Conservation (phyloP, 2,113 vertebrate genomes). For the Peromyscus californicus region DNA sequence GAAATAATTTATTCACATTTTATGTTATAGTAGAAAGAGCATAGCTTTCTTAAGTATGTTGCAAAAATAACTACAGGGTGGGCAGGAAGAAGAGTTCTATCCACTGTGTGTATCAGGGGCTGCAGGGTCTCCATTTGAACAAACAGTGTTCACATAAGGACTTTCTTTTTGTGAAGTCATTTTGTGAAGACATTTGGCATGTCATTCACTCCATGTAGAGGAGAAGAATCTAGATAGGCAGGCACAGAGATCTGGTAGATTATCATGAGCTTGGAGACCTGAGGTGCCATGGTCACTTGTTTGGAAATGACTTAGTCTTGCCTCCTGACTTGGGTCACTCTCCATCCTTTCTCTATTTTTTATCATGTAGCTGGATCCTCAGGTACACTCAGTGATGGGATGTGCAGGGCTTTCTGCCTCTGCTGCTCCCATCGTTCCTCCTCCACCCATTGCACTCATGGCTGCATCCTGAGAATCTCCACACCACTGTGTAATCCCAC, state of each 20-base stretch:
- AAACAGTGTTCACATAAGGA: background rate
- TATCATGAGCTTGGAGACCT: background rate
- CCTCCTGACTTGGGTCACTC: background rate
- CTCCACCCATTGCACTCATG: too few species aligned
- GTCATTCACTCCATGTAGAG: background rate
- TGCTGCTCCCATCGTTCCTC: background rate
- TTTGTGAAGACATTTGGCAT: background rate
- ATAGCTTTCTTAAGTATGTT: background rate
- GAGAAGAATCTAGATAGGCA: background rate
- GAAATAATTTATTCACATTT: background rate
- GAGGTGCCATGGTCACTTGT: background rate
- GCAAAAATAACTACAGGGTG: background rate
- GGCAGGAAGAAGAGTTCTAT: background rate
- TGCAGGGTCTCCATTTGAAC: too few species aligned
- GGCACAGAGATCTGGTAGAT: background rate
- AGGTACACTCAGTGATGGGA: background rate
- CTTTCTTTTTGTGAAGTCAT: background rate
- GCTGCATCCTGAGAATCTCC: background rate
- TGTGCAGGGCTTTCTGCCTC: background rate
- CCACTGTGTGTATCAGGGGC: background rate
- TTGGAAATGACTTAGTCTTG: background rate
- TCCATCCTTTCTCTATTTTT: background rate
- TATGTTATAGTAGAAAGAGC: background rate
- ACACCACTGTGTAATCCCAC: background rate
- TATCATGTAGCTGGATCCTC: background rate